phyloP scores from a whole-genome alignment of 2,888 invertebrate species.

The Rotaria socialis region DNA sequence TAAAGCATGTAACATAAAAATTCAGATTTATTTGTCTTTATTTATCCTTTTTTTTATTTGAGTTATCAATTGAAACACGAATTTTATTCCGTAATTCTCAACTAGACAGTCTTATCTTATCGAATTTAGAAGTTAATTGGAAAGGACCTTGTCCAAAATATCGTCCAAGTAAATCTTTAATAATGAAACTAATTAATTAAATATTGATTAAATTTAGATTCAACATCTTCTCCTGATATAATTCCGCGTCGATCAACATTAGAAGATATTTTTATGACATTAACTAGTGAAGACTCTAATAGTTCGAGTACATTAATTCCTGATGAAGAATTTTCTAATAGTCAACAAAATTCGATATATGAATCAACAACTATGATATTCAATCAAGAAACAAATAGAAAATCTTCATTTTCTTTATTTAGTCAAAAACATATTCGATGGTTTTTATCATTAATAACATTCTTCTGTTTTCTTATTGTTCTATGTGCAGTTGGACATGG shows the following conservation, averaged over 20 bases:
- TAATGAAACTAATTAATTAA: background rate
- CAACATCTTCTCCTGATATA: background rate
- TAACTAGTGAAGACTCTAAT: background rate
- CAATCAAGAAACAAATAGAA: background rate
- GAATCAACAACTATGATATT: background rate
- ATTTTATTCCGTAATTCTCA: background rate
- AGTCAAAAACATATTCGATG: background rate
- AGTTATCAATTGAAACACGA: conserved; percentile 25
- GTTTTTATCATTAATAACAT: background rate
- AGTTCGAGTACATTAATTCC: background rate
- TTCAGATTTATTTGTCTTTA: background rate
- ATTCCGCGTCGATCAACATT: background rate
- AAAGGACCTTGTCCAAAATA: background rate
- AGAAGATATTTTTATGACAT: background rate
- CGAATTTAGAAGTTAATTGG: background rate
- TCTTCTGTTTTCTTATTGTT: background rate
- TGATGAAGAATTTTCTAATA: background rate
- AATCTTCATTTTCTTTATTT: background rate
- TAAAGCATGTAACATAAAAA: background rate
- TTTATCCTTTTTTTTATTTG: background rate
- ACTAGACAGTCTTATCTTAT: background rate
- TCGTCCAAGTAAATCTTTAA: background rate
- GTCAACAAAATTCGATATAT: background rate
- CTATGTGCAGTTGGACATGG: background rate
- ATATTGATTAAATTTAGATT: background rate